These are phyloP conservation scores for Mantis religiosa DNA, from an alignment of 2,888 invertebrate genomes.

Conservation along the genomic window DNA sequence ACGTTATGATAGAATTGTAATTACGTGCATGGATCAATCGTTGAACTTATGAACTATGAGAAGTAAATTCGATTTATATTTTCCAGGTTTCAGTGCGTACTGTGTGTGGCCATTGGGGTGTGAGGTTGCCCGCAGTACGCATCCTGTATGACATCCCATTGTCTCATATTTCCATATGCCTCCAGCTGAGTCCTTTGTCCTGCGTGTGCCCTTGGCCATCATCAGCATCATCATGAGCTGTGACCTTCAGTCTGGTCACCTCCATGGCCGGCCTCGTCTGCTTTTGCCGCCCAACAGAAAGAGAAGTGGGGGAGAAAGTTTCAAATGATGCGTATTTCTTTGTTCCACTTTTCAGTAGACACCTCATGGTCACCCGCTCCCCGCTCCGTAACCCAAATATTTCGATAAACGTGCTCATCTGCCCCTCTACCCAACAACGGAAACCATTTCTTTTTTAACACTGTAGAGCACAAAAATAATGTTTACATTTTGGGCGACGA, in stretches of 20 bases:
- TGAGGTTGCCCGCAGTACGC: neutral
- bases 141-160: neutral
- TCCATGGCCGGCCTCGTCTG: slow-evolving; percentile 10
- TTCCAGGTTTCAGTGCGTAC: no score
- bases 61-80: no score
- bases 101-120: neutral
- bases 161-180: neutral
- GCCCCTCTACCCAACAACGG: neutral
- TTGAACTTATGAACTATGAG: no score
- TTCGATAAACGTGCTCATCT: neutral
- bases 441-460: neutral
- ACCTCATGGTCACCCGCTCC: neutral
- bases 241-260: slow-evolving; percentile 16
- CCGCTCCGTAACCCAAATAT: neutral
- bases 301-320: neutral
- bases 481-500: no score
- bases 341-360: slow-evolving; percentile 9
- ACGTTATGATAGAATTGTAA: no score
- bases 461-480: no score
- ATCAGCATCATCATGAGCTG: neutral
- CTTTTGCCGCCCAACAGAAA: neutral
- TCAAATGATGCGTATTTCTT: slow-evolving; percentile 3
- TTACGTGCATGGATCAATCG: no score
- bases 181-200: neutral
- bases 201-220: slow-evolving; percentile 12